phyloP scores from a whole-genome alignment of 2,113 vertebrate genomes.

The Podarcis raffonei region DNA sequence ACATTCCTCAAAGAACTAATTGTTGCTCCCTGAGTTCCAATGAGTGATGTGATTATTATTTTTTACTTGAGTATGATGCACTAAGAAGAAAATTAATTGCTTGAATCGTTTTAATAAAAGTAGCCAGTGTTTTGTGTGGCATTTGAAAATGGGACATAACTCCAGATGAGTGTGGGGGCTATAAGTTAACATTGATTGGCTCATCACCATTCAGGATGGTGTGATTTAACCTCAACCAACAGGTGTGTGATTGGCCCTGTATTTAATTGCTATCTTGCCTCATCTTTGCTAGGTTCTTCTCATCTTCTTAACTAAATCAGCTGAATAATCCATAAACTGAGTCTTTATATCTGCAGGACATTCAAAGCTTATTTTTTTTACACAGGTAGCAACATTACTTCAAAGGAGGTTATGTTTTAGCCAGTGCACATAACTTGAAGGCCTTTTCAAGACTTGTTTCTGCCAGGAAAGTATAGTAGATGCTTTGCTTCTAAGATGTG shows the following conservation, averaged over 20 bases:
- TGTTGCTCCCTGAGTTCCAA: conserved; percentile 37
- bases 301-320: conserved; percentile 59
- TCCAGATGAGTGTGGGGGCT: conserved; percentile 35
- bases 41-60: conserved; percentile 16
- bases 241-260: conserved; percentile 48
- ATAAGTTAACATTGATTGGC: conserved; percentile 57
- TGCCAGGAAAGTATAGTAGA: conserved; percentile 48
- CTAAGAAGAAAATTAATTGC: background rate
- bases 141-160: conserved; percentile 52
- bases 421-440: conserved; percentile 55
- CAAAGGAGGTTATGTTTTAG: conserved; percentile 65
- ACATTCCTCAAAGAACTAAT: conserved; percentile 58
- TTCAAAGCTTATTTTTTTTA: conserved; percentile 58
- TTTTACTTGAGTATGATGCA: background rate
- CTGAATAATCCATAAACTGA: conserved; percentile 61
- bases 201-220: conserved; percentile 40
- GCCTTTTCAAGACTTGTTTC: conserved; percentile 51
- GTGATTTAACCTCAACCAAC: conserved; percentile 35
- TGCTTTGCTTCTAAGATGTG: conserved; percentile 53
- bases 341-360: conserved; percentile 64
- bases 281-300: conserved; percentile 56
- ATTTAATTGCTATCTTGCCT: conserved; percentile 53
- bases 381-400: conserved; percentile 68
- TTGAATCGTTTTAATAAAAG: background rate
- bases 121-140: background rate